Evolutionary conservation across 1,140 invertebrate species (phyloP).

Genomic region (Meloidogyne hapla): DNA sequence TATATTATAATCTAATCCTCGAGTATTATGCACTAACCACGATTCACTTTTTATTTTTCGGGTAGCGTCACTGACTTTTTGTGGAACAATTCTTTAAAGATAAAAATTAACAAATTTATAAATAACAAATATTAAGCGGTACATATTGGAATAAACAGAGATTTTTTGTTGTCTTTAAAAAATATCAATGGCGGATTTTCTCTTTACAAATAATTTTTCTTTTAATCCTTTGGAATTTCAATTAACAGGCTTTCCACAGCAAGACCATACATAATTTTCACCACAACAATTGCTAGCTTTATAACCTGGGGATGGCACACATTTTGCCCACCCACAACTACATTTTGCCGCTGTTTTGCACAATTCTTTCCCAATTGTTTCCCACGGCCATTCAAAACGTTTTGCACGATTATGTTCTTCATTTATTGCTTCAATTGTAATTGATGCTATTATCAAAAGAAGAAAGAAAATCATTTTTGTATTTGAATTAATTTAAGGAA

Average conservation of each 20-base stretch:
- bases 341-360: constrained; percentile 25
- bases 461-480: neutral
- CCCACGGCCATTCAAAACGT: constrained; percentile 21
- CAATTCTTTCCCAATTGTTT: constrained; percentile 10
- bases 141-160: too few species aligned
- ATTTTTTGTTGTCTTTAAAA: too few species aligned
- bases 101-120: too few species aligned
- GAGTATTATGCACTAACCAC: too few species aligned
- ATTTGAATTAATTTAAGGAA: too few species aligned
- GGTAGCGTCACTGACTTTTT: too few species aligned
- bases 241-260: constrained; percentile 13
- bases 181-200: too few species aligned
- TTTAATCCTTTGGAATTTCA: neutral
- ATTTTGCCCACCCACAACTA: constrained; percentile 21
- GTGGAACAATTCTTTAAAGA: too few species aligned
- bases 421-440: neutral
- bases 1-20: too few species aligned
- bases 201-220: neutral
- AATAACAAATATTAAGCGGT: too few species aligned
- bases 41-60: too few species aligned
- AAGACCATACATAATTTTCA: constrained; percentile 22
- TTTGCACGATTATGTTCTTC: neutral
- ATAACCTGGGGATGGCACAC: constrained; percentile 12
- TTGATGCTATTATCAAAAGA: constrained; percentile 7
- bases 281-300: constrained; percentile 19